Evolutionary conservation across 2,888 invertebrate genomes (phyloP).

Genomic region (Xylophagus ater): DNA sequence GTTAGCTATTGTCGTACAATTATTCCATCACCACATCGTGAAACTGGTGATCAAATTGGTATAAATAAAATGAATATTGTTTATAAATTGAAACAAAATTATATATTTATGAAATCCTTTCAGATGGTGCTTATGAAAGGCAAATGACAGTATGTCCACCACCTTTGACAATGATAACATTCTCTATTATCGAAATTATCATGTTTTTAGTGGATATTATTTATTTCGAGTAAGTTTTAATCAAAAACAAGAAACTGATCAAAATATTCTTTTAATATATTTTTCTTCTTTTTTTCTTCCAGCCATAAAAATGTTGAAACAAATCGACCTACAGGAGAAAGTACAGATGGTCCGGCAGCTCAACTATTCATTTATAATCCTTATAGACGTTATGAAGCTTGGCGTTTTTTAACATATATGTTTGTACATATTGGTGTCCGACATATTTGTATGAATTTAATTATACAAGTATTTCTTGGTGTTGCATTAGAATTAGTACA

Average conservation of each 20-base stretch:
- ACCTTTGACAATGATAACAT: constrained; percentile 78
- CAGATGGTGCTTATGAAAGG: constrained; percentile 74
- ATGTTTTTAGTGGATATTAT: constrained; percentile 46
- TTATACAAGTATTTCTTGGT: constrained; percentile 87
- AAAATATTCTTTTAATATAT: not conserved
- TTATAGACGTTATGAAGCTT: constrained; percentile 69
- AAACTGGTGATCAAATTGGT: constrained; percentile 35
- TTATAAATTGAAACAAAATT: constrained; percentile 42
- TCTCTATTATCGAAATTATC: constrained; percentile 77
- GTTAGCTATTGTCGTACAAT: constrained; percentile 32
- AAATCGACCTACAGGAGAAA: constrained; percentile 33
- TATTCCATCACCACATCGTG: constrained; percentile 33
- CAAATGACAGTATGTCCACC: constrained; percentile 92
- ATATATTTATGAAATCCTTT: constrained; percentile 54
- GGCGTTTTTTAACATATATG: constrained; percentile 94
- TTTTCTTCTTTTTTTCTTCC: constrained; percentile 9
- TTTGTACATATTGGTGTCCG: constrained; percentile 85
- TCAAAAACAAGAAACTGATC: constrained; percentile 31
- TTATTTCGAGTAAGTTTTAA: constrained; percentile 36
- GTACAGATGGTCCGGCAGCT: constrained; percentile 63
- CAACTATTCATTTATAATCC: constrained; percentile 83
- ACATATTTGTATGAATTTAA: constrained; percentile 81
- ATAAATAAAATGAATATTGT: constrained; percentile 1
- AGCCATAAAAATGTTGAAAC: no score
- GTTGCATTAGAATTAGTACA: constrained; percentile 95